These are phyloP conservation scores for Eristalis pertinax DNA, from an alignment of 2,888 invertebrate species.

Conservation along the genomic window DNA sequence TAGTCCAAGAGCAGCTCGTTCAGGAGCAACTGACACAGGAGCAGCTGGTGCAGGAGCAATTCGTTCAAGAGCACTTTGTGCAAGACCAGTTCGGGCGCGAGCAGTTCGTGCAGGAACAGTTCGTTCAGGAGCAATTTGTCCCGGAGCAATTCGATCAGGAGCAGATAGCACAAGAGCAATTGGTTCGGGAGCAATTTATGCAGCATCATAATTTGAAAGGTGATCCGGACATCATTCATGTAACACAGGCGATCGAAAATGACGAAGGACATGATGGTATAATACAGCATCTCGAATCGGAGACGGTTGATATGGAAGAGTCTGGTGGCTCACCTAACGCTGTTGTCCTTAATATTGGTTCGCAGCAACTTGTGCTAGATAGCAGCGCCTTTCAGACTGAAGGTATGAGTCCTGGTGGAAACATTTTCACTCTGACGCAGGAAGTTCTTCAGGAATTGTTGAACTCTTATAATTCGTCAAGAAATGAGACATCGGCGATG, in stretches of 20 bases:
- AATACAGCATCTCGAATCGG: conserved; percentile 10
- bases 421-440: conserved; percentile 48
- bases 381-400: conserved; percentile 7
- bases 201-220: conserved; percentile 3
- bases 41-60: conserved; percentile 45
- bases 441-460: conserved; percentile 64
- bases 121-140: conserved; percentile 10
- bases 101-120: conserved; percentile 39
- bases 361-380: conserved; percentile 81
- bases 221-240: conserved; percentile 18
- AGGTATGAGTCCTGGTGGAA: not conserved
- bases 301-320: conserved; percentile 6
- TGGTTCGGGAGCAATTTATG: not conserved
- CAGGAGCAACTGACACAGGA: conserved; percentile 46
- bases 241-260: conserved; percentile 41
- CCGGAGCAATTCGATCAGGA: not conserved
- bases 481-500: conserved; percentile 84
- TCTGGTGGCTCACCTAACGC: not conserved
- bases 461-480: conserved; percentile 43
- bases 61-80: conserved; percentile 22
- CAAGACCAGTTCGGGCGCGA: conserved; percentile 21
- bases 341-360: conserved; percentile 74
- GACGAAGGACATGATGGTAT: conserved; percentile 28
- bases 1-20: conserved; percentile 39
- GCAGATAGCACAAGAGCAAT: not conserved